Conservation (phyloP, 2,113 vertebrate species). For the Rhynchomys soricoides region DNA sequence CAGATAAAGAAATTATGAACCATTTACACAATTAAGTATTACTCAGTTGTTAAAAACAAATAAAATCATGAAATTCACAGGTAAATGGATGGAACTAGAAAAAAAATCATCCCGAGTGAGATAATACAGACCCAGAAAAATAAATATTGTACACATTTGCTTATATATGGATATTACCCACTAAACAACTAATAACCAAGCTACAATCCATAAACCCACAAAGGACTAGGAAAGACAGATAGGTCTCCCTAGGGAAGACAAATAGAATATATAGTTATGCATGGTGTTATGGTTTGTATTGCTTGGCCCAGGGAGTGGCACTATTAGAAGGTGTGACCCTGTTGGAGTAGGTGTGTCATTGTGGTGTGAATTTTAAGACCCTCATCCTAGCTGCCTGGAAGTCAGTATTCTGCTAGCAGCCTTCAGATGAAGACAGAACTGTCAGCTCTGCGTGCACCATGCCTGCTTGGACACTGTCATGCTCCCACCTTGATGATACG, state of each 20-base stretch:
- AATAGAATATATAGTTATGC: neutral
- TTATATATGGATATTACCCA: no score
- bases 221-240: neutral
- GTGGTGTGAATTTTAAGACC: no score
- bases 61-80: neutral
- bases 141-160: no score
- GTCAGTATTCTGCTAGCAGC: no score
- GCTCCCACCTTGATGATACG: no score
- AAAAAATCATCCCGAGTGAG: neutral
- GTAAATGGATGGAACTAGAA: neutral
- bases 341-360: no score
- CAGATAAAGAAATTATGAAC: neutral
- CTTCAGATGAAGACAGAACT: no score
- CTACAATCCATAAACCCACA: neutral
- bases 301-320: no score
- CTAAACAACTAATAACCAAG: neutral
- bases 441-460: no score
- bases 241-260: neutral
- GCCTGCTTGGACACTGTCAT: no score
- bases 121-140: neutral
- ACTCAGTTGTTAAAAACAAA: neutral
- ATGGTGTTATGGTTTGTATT: neutral
- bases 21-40: neutral
- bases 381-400: no score
- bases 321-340: no score